A percentile compares a stretch with the other conserved stretches of the same genome.
These are phyloP conservation scores for Rhinoraja longicauda DNA, from an alignment of 2,797 vertebrate genomes.

Conservation along the genomic window DNA sequence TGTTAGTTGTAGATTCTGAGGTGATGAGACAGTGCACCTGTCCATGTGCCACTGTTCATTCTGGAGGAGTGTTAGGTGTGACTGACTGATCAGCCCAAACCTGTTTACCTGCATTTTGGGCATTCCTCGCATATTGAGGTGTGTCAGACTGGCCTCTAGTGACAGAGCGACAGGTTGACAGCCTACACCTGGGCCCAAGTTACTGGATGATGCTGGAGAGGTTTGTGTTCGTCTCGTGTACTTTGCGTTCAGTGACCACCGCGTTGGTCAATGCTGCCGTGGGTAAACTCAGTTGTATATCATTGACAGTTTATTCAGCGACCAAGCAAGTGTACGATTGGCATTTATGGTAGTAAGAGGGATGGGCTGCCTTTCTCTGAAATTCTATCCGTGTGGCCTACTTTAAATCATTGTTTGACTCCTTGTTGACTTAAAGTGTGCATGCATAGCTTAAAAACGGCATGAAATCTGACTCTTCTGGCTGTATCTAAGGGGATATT, in stretches of 20 bases:
- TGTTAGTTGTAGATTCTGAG: neutral
- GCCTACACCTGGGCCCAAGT: constrained; percentile 29
- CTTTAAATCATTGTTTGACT: constrained; percentile 28
- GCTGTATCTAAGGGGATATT: neutral
- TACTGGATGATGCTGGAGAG: constrained; percentile 26
- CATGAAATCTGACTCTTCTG: neutral
- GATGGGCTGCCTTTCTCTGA: neutral
- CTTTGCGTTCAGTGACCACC: neutral
- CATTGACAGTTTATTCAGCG: neutral
- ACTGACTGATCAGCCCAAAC: neutral
- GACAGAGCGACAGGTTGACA: neutral
- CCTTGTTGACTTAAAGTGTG: neutral
- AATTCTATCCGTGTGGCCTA: neutral
- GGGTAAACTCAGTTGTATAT: neutral
- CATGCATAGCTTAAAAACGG: neutral
- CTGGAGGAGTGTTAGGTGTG: neutral
- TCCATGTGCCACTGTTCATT: no score
- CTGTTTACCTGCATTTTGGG: constrained; percentile 21
- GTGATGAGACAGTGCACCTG: neutral
- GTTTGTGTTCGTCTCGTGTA: neutral
- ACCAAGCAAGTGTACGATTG: neutral
- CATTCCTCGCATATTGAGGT: neutral
- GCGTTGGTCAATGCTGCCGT: neutral
- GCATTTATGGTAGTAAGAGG: neutral
- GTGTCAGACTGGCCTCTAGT: constrained; percentile 27